These are phyloP conservation scores for Mesorhabditis sp. DNA, from an alignment of 2,888 invertebrate genomes.

Conservation along the genomic window DNA sequence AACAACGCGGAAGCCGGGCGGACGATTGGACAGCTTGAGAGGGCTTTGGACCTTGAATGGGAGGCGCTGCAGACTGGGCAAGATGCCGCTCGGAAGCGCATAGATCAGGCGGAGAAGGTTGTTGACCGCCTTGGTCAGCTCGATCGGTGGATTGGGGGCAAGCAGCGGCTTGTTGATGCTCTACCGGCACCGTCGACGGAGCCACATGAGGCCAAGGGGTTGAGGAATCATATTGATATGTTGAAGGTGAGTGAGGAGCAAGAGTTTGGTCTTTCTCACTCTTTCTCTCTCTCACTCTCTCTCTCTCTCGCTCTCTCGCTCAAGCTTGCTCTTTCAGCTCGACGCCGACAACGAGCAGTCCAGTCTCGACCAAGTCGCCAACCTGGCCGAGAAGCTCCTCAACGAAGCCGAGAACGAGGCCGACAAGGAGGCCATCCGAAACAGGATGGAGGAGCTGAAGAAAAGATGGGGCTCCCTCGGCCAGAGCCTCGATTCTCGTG, in stretches of 20 bases:
- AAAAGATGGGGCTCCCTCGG: constrained; percentile 67
- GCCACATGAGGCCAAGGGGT: constrained; percentile 69
- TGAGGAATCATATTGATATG: constrained; percentile 25
- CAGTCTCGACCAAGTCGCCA: constrained; percentile 78
- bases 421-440: constrained; percentile 20
- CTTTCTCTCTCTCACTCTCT: not conserved
- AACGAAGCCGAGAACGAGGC: constrained; percentile 17
- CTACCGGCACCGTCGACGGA: constrained; percentile 93
- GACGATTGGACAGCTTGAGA: constrained; percentile 20
- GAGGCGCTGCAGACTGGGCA: constrained; percentile 27
- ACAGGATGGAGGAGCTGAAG: constrained; percentile 70
- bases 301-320: not conserved
- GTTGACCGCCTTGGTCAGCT: constrained; percentile 79
- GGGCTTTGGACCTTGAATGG: constrained; percentile 34
- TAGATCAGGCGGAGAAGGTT: constrained; percentile 12
- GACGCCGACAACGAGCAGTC: constrained; percentile 90
- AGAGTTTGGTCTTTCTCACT: not conserved
- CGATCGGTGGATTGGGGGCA: constrained; percentile 81
- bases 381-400: constrained; percentile 73
- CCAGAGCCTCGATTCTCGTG: constrained; percentile 28
- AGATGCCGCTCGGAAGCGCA: constrained; percentile 17
- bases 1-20: constrained; percentile 21
- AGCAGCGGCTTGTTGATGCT: constrained; percentile 90
- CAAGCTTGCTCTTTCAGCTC: constrained; percentile 66
- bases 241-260: not conserved